Base-by-base conservation (phyloP, 2,888 invertebrate genomes). In the Rhagium mordax region DNA sequence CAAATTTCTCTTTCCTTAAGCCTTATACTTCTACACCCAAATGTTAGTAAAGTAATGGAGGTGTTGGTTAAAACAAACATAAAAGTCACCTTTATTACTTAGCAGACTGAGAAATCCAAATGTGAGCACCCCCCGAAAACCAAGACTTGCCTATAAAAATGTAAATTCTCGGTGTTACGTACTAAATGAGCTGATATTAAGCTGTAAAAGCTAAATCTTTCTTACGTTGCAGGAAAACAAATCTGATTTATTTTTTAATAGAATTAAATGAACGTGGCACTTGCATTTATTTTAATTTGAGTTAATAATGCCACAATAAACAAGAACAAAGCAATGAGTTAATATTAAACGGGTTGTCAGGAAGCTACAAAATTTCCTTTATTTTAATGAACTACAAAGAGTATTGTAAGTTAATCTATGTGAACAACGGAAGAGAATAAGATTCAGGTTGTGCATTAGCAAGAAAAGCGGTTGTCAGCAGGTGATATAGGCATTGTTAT, bases 61-160 rank as follows among this genome's bases (percentile, higher is more conserved):
- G 60, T 47, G 13, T 51, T 51, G 48, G 71, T 71, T 71, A 71
- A 29, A 24, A 72, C 72, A 72, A 71, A 71, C 70, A 71, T 49
- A 67, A 72, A 72, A 70, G 59, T 78, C 74, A 76, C 76, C 78
- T 76, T 76, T 70, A 33, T 62, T 73, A 71, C 49, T 77, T 74
- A 65, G 76, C 61, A 55, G 72, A 59, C 49, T 74, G 69, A 68
- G 72, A 24, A 67, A 78, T 78, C 78, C 78, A 78, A 72, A 78
- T 68, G 71, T 77, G 74, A 73, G 75, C 68, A 67, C 69, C 71
- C 53, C 75, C 78, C 29, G 76, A 65, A 78, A 78, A 76, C 76
- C 75, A 78, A 75, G 76, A 71, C 64, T 74, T 62, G 60, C 77
- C 78, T 78, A 79, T 57, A 79, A 79, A 70, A 72, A 74, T 74